A percentile compares a stretch with the other conserved stretches of the same genome.
Evolutionary conservation across 2,797 vertebrate species (phyloP).

Genomic region (Scolopax rusticola): DNA sequence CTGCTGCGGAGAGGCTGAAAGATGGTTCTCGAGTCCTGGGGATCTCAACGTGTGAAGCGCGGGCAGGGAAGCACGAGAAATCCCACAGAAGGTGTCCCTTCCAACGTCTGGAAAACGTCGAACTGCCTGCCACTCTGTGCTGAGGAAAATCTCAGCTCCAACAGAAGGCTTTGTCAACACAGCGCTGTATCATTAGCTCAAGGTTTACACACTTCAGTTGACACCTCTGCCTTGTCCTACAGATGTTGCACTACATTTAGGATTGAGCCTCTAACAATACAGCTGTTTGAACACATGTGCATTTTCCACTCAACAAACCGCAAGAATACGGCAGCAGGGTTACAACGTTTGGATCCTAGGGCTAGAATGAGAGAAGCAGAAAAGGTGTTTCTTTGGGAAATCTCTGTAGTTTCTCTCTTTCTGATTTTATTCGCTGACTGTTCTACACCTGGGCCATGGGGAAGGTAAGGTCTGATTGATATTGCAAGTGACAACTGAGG

Average conservation of each 20-base stretch:
- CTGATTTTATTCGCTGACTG: not conserved
- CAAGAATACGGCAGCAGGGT: conserved; percentile 46
- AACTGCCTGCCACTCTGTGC: not conserved
- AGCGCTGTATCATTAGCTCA: not conserved
- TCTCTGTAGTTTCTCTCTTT: conserved; percentile 24
- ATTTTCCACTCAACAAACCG: conserved; percentile 63
- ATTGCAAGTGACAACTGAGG: conserved; percentile 75
- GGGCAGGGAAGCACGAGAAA: not conserved
- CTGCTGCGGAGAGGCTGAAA: not conserved
- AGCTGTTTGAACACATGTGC: conserved; percentile 61
- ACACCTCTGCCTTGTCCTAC: conserved; percentile 38
- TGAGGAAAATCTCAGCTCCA: not conserved
- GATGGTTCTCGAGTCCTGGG: not conserved
- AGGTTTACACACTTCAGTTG: conserved; percentile 54
- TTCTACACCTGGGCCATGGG: conserved; percentile 1
- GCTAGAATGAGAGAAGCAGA: conserved; percentile 48
- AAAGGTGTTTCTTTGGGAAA: conserved; percentile 67
- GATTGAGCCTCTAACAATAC: conserved; percentile 29
- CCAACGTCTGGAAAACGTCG: not conserved
- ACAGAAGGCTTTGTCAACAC: conserved; percentile 26
- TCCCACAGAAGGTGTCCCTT: conserved; percentile 8
- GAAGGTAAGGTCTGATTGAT: conserved; percentile 73
- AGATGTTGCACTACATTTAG: conserved; percentile 6
- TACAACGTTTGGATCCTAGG: conserved; percentile 46
- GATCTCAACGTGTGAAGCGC: not conserved